Percentiles rank a stretch among this genome's conserved stretches.
Conservation (phyloP, 2,888 invertebrate genomes). For the Drosophila leonis region DNA sequence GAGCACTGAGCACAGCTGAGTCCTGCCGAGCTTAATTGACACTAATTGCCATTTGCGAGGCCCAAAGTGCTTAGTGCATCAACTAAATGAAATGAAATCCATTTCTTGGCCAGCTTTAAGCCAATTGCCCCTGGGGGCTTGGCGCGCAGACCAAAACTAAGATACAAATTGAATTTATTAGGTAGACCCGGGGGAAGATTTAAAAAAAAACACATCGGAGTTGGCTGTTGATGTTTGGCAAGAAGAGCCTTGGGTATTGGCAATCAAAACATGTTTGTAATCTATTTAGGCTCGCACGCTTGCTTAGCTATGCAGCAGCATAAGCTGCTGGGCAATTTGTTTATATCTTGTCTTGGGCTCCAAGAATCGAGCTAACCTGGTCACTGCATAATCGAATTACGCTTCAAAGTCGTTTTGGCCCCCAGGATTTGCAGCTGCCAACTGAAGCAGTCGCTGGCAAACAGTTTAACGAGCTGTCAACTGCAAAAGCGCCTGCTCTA, state of each 20-base stretch:
- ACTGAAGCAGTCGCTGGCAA: conserved; percentile 24
- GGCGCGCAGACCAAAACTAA: not conserved
- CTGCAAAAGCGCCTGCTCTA: not conserved
- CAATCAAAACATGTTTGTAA: conserved; percentile 69
- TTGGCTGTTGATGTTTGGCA: not conserved
- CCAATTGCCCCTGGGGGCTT: conserved; percentile 11
- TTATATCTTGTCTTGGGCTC: not conserved
- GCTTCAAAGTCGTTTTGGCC: conserved; percentile 39
- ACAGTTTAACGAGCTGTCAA: conserved; percentile 22
- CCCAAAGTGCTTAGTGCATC: conserved; percentile 15
- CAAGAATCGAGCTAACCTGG: not conserved
- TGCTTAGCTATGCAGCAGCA: conserved; percentile 52
- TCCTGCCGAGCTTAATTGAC: conserved; percentile 55
- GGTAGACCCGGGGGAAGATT: not conserved
- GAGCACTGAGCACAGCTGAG: not conserved
- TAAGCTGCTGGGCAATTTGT: conserved; percentile 32
- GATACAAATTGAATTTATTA: conserved; percentile 57
- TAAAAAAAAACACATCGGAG: not conserved
- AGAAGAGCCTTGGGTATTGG: conserved; percentile 9
- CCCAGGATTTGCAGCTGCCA: conserved; percentile 23
- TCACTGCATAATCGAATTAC: conserved; percentile 54
- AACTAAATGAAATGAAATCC: conserved; percentile 42
- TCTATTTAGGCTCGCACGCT: conserved; percentile 59
- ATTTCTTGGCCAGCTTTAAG: conserved; percentile 45
- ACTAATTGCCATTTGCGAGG: conserved; percentile 65